Evolutionary conservation across 2,888 invertebrate species (phyloP).

Genomic region (Tenodera sinensis): DNA sequence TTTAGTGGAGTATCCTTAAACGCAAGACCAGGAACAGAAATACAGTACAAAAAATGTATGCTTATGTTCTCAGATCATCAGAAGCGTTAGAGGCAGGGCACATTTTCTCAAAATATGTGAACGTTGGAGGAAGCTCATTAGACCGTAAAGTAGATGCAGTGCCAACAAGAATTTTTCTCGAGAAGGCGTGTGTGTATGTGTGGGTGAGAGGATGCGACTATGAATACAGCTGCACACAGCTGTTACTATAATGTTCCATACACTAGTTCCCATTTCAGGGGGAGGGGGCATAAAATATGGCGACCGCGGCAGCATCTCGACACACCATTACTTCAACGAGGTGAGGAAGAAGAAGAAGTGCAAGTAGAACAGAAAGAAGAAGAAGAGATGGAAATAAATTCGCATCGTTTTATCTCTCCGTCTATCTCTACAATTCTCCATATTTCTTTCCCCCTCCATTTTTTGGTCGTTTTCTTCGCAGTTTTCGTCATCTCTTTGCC

Average conservation of each 20-base stretch:
- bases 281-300: background rate
- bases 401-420: conserved; percentile 8
- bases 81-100: background rate
- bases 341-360: background rate
- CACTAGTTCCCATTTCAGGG: background rate
- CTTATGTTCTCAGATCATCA: background rate
- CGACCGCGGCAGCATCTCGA: conserved; percentile 5
- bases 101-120: background rate
- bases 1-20: too few species aligned
- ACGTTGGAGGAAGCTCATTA: background rate
- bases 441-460: background rate
- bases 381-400: conserved; percentile 15
- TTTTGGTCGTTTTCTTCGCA: background rate
- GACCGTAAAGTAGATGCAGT: background rate
- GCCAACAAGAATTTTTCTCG: background rate
- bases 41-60: background rate
- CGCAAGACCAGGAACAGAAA: background rate
- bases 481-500: background rate
- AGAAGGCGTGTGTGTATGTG: background rate
- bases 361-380: background rate
- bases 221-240: background rate
- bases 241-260: background rate
- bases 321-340: conserved; percentile 6
- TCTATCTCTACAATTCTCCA: background rate
- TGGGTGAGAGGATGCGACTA: background rate